Evolutionary conservation across 2,797 vertebrate genomes (phyloP).

Genomic region (Sebastes paucispinis): DNA sequence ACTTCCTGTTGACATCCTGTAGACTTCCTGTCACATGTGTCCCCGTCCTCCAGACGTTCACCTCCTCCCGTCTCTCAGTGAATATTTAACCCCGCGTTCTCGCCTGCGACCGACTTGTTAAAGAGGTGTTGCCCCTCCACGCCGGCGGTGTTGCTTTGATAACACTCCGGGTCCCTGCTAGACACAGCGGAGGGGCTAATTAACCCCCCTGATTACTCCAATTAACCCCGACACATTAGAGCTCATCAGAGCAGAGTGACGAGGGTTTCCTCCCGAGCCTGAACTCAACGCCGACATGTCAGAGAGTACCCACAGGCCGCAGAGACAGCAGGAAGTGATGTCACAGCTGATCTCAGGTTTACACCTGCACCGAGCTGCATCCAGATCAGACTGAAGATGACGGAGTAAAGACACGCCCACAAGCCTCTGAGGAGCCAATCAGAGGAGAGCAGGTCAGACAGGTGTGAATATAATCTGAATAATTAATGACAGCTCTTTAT

Average conservation of each 20-base stretch:
- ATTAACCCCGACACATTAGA: constrained; percentile 85
- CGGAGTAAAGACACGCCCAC: not conserved
- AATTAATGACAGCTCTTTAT: not conserved
- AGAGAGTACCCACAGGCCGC: not conserved
- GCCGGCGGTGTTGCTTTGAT: constrained; percentile 70
- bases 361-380: not conserved
- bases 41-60: not conserved
- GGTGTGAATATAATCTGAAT: too few relatives aligned
- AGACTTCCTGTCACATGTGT: not conserved
- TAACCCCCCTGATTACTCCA: constrained; percentile 87
- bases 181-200: constrained; percentile 74
- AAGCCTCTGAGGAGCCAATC: too few relatives aligned
- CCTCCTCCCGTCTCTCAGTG: constrained; percentile 27
- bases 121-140: constrained; percentile 74
- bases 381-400: not conserved
- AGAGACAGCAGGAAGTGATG: constrained; percentile 29
- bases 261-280: constrained; percentile 40
- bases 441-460: too few relatives aligned
- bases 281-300: constrained; percentile 6
- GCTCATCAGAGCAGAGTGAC: constrained; percentile 68
- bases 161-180: constrained; percentile 66
- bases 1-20: too few relatives aligned
- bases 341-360: not conserved
- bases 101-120: constrained; percentile 69
- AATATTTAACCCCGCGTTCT: constrained; percentile 72